phyloP scores from a whole-genome alignment of 2,113 vertebrate genomes.

The Ailuropoda melanoleuca region DNA sequence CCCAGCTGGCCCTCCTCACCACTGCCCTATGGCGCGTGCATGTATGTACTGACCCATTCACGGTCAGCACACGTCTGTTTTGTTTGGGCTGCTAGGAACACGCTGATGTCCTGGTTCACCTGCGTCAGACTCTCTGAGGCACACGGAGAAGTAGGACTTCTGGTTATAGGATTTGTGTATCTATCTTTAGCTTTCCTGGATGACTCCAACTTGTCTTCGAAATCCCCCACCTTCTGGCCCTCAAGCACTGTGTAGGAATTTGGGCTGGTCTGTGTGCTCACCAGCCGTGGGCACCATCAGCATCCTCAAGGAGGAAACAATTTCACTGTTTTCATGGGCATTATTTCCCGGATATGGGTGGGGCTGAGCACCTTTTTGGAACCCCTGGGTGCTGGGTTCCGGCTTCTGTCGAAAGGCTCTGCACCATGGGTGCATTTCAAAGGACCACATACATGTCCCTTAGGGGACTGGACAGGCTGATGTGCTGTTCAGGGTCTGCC shows the following conservation, averaged over 20 bases:
- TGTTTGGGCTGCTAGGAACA: accelerated
- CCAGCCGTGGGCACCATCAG: accelerated
- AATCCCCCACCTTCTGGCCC: neutral
- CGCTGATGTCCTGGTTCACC: accelerated
- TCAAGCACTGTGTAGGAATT: accelerated
- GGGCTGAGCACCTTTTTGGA: accelerated
- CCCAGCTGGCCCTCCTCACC: neutral
- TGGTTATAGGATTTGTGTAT: accelerated
- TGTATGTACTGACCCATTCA: accelerated
- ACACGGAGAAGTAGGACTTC: accelerated
- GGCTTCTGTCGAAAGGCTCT: neutral
- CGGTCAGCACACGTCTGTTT: neutral
- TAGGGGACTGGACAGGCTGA: too few relatives aligned
- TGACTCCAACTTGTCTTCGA: neutral
- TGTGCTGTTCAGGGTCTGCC: neutral
- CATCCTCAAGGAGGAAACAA: accelerated
- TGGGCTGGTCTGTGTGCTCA: accelerated
- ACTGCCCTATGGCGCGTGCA: accelerated
- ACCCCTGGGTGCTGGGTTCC: neutral
- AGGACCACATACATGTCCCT: accelerated
- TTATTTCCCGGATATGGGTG: neutral
- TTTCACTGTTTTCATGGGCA: neutral
- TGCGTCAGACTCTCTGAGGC: accelerated
- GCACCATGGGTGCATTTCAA: neutral
- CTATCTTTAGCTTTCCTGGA: neutral